Evolutionary conservation across 2,888 invertebrate genomes (phyloP).

Genomic region (Rhamnusium bicolor): DNA sequence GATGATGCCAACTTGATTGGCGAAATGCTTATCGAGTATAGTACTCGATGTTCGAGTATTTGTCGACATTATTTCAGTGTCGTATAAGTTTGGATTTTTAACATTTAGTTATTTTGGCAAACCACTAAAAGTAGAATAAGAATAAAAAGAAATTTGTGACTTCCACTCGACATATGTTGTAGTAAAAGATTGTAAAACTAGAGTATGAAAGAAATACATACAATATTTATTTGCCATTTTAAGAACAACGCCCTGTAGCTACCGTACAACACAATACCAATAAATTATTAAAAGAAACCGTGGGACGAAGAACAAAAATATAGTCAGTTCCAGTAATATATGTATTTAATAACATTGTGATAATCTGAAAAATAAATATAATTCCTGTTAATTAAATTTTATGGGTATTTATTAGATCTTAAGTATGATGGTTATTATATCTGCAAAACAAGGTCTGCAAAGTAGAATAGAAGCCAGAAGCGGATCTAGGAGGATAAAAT

Average conservation of each 20-base stretch:
- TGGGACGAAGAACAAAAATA: neutral
- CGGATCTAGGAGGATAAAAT: neutral
- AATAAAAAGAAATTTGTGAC: neutral
- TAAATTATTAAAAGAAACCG: neutral
- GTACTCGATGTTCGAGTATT: too few species aligned
- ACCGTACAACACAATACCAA: neutral
- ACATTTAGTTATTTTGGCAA: neutral
- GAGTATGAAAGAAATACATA: neutral
- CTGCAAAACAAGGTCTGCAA: constrained; percentile 9
- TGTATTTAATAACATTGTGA: constrained; percentile 16
- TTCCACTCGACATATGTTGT: too few species aligned
- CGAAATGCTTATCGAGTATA: too few species aligned
- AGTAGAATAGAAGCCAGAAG: neutral
- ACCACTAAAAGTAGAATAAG: neutral
- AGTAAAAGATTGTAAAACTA: too few species aligned
- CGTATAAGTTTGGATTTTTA: too few species aligned
- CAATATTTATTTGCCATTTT: neutral
- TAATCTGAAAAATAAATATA: constrained; percentile 23
- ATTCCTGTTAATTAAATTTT: constrained; percentile 36
- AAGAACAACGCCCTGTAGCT: neutral
- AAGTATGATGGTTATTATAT: constrained; percentile 28
- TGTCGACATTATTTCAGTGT: too few species aligned
- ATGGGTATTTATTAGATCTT: constrained; percentile 36
- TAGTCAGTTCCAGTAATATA: constrained; percentile 3
- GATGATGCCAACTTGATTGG: too few species aligned